Conservation (phyloP, 2,797 vertebrate genomes). For the Glyptemys insculpta region DNA sequence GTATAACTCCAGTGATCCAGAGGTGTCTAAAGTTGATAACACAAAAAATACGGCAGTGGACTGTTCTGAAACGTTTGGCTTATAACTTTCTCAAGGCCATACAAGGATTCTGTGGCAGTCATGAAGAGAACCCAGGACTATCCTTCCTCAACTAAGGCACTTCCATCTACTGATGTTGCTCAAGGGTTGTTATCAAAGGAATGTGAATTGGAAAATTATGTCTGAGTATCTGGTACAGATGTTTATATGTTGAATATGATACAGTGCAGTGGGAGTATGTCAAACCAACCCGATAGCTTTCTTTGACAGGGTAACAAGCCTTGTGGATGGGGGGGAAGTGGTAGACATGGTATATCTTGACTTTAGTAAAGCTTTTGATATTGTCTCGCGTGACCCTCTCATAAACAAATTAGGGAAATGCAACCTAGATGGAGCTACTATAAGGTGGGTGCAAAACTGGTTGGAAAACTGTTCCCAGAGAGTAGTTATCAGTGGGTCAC, state of each 20-base stretch:
- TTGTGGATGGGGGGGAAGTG: no score
- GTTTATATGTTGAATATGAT: background rate
- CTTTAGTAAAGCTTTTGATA: no score
- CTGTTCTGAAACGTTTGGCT: background rate
- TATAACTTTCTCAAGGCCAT: background rate
- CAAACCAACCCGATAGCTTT: no score
- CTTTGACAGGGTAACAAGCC: no score
- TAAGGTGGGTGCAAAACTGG: no score
- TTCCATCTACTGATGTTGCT: background rate
- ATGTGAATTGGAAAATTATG: background rate
- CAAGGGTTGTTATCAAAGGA: background rate
- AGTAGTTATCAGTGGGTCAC: no score
- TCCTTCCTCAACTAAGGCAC: background rate
- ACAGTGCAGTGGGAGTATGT: background rate
- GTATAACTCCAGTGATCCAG: background rate
- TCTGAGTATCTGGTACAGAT: background rate
- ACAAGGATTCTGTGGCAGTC: background rate
- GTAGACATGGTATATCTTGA: no score
- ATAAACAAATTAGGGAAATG: no score
- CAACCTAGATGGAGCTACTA: no score
- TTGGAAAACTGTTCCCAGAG: no score
- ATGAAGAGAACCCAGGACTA: background rate
- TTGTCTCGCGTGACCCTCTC: no score
- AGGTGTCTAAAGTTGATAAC: background rate
- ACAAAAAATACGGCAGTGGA: background rate